A percentile compares a stretch with the other conserved stretches of the same genome.
Conservation (phyloP, 2,797 vertebrate genomes). For the Onychomys leucogaster region DNA sequence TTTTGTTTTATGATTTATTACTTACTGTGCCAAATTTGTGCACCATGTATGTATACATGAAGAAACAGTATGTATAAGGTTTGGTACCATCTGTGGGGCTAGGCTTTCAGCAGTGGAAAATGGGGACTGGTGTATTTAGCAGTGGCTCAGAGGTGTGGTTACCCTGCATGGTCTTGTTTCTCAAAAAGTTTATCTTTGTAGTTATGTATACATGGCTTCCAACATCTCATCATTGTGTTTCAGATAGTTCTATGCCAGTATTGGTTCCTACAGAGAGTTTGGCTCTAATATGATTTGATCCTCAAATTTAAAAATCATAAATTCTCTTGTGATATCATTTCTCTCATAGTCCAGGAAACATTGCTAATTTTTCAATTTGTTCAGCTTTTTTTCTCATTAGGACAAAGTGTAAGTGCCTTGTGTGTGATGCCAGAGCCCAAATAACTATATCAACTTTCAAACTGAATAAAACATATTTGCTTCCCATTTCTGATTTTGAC, state of each 20-base stretch:
- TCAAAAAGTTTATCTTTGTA: neutral
- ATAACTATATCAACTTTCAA: conserved; percentile 31
- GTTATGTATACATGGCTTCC: neutral
- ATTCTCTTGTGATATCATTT: neutral
- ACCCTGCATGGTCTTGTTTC: neutral
- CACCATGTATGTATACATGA: neutral
- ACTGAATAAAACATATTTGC: neutral
- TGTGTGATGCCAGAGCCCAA: neutral
- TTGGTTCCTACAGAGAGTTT: neutral
- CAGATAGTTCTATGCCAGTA: neutral
- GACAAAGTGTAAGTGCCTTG: neutral
- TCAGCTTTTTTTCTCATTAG: neutral
- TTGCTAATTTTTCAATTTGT: neutral
- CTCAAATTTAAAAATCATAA: neutral
- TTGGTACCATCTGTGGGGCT: neutral
- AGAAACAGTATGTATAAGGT: neutral
- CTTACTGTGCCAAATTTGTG: neutral
- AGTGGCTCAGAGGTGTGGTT: neutral
- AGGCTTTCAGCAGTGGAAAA: neutral
- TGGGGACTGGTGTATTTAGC: neutral
- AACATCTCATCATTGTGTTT: neutral
- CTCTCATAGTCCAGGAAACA: neutral
- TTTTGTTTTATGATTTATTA: neutral
- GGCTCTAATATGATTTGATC: neutral
- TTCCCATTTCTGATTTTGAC: conserved; percentile 22